Percentiles rank a stretch among this genome's conserved stretches.
phyloP scores from a whole-genome alignment of 2,888 invertebrate genomes.

The Xestia sexstrigata region DNA sequence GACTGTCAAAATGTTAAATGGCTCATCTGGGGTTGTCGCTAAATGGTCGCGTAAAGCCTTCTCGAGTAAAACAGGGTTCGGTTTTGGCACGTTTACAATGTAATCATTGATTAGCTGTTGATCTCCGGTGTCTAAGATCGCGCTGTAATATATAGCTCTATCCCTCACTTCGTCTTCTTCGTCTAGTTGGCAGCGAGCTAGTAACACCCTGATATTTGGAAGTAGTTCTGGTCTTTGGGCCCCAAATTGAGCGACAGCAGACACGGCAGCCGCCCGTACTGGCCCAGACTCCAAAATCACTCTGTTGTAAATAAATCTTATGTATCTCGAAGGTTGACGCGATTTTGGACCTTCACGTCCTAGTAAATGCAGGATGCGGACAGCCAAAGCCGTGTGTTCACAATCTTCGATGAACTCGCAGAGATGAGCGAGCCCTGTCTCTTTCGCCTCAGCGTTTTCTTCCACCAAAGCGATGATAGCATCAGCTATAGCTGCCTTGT shows the following conservation, averaged over 20 bases:
- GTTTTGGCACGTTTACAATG: conserved; percentile 93
- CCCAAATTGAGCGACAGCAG: conserved; percentile 99
- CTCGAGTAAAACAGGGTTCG: conserved; percentile 97
- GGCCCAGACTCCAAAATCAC: conserved; percentile 99
- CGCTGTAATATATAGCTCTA: conserved; percentile 98
- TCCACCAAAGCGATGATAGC: conserved; percentile 99
- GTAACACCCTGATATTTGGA: conserved; percentile 94
- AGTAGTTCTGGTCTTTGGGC: conserved; percentile 94
- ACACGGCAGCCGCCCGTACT: conserved; percentile 99
- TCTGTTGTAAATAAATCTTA: conserved; percentile 96
- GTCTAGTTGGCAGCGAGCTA: conserved; percentile 97
- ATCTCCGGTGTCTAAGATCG: conserved; percentile 94
- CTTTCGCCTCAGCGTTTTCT: conserved; percentile 99
- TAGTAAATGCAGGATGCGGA: conserved; percentile 98
- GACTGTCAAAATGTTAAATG: conserved; percentile 96
- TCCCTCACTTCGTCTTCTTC: conserved; percentile 99
- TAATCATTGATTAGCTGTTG: conserved; percentile 94
- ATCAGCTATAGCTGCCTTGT: conserved; percentile 99
- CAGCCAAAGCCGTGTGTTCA: conserved; percentile 99
- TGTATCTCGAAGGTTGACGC: conserved; percentile 96
- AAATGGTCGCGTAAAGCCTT: conserved; percentile 96
- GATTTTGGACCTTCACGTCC: conserved; percentile 99
- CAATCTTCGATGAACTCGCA: conserved; percentile 99
- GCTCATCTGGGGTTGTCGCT: conserved; percentile 92
- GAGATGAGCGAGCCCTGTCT: conserved; percentile 98